Conservation (phyloP, 2,797 vertebrate genomes). For the Iguana delicatissima region DNA sequence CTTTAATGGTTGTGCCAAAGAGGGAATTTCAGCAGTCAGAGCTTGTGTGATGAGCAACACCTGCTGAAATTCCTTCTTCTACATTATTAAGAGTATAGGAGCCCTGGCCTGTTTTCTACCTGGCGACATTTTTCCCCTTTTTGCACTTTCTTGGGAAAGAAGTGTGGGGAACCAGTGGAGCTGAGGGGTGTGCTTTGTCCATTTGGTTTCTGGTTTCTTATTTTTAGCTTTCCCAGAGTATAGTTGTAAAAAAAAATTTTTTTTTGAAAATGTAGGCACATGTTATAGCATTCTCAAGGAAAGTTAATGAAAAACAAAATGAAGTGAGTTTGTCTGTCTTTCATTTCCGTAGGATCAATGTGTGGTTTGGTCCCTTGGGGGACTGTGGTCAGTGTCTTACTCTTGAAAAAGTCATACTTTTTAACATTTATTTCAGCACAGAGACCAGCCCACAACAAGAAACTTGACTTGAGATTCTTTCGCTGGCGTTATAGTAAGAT, state of each 20-base stretch:
- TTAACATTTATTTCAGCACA: background rate
- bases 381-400: background rate
- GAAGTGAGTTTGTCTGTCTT: background rate
- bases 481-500: constrained; percentile 41
- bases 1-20: no score
- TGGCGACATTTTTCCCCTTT: background rate
- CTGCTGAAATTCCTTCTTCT: no score
- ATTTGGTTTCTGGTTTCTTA: background rate
- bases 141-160: background rate
- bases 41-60: no score
- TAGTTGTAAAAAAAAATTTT: background rate
- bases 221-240: background rate
- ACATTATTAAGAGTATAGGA: no score
- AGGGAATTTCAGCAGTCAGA: no score
- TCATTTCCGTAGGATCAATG: background rate
- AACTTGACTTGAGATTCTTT: constrained; percentile 49
- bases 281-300: background rate
- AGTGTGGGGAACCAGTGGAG: background rate
- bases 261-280: background rate
- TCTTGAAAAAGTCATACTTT: background rate
- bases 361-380: background rate
- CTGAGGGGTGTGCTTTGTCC: background rate
- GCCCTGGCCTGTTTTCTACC: no score
- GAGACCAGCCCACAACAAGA: constrained; percentile 52
- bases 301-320: background rate